phyloP scores from a whole-genome alignment of 1,140 invertebrate species.

The Drosophila burlai region DNA sequence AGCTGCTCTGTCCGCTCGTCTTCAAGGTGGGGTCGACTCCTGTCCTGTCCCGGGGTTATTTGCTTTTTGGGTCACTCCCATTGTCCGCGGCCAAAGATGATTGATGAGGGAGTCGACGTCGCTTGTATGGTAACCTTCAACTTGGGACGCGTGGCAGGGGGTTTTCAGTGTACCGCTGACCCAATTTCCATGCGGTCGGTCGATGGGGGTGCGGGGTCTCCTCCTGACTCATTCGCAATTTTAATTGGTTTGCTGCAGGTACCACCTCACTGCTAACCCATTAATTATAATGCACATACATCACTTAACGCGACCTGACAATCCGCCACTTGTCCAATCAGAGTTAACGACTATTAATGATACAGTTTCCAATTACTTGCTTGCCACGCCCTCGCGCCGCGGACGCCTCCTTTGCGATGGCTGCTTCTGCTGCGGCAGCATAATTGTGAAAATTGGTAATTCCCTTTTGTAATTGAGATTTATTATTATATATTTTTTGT shows the following conservation, averaged over 20 bases:
- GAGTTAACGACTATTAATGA: constrained; percentile 57
- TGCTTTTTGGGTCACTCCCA: constrained; percentile 70
- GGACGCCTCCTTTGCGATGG: constrained; percentile 14
- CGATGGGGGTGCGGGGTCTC: constrained; percentile 20
- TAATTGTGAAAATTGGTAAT: constrained; percentile 24
- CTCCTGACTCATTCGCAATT: constrained; percentile 55
- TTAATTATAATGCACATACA: constrained; percentile 62
- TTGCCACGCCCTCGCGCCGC: constrained; percentile 17
- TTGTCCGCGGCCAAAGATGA: constrained; percentile 61
- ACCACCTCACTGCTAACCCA: constrained; percentile 1
- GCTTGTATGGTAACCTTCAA: constrained; percentile 55
- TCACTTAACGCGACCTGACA: constrained; percentile 48
- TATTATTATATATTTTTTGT: constrained; percentile 43
- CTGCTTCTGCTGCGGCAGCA: constrained; percentile 44
- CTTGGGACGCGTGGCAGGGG: constrained; percentile 26
- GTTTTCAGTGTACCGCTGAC: constrained; percentile 27
- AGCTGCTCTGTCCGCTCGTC: constrained; percentile 19
- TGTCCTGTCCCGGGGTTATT: constrained; percentile 21
- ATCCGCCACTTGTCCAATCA: constrained; percentile 50
- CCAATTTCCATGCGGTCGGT: constrained; percentile 32
- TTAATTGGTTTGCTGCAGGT: constrained; percentile 48
- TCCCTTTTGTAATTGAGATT: constrained; percentile 62
- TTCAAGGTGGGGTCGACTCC: constrained; percentile 15
- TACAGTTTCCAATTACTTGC: constrained; percentile 51
- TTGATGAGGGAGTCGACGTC: constrained; percentile 59